Evolutionary conservation across 2,113 vertebrate genomes (phyloP).

Genomic region (Microcebus tavaratra): DNA sequence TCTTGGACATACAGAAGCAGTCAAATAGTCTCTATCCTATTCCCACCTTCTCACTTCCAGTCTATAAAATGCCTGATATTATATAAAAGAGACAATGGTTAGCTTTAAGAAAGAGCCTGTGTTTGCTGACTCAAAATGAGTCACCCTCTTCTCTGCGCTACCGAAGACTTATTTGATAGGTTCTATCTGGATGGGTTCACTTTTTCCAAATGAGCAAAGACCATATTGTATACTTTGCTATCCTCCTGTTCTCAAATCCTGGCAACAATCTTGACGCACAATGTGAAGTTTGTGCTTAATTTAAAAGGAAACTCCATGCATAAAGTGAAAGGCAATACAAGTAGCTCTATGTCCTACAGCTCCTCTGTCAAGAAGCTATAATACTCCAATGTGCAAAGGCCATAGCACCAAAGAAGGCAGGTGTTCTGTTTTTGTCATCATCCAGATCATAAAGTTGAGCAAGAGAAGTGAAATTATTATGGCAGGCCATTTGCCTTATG

Average conservation of each 20-base stretch:
- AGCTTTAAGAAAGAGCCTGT: background rate
- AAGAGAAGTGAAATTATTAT: background rate
- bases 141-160: accelerated
- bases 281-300: background rate
- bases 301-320: background rate
- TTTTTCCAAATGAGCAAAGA: background rate
- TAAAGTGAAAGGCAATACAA: background rate
- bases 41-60: background rate
- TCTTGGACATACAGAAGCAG: background rate
- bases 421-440: background rate
- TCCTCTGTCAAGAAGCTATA: background rate
- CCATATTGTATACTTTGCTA: background rate
- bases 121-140: background rate
- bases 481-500: background rate
- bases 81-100: background rate
- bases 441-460: background rate
- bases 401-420: background rate
- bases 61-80: background rate
- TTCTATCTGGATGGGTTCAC: background rate
- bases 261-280: background rate
- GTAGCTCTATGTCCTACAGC: background rate
- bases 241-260: background rate
- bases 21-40: background rate
- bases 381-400: background rate
- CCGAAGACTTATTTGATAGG: background rate